Conservation (phyloP, 2,797 vertebrate genomes). For the Propithecus perrieri region DNA sequence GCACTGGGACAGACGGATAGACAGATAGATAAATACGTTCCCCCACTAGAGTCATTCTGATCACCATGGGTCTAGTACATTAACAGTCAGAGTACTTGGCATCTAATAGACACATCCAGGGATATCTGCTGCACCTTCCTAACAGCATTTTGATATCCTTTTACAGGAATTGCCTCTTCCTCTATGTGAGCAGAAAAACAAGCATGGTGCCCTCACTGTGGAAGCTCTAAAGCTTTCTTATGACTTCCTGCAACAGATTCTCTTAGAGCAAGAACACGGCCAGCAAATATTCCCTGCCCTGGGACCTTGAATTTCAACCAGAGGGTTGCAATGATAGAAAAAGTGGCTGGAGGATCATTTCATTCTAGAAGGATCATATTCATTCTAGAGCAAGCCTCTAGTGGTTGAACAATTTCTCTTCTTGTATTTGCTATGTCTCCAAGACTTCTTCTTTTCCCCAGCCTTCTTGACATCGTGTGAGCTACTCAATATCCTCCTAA, state of each 20-base stretch:
- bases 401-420: no score
- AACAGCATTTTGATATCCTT: neutral
- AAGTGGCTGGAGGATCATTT: neutral
- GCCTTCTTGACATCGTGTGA: neutral
- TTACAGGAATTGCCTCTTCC: neutral
- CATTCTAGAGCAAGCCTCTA: neutral
- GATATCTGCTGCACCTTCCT: neutral
- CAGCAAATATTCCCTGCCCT: neutral
- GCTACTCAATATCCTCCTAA: neutral
- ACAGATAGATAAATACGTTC: neutral
- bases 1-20: neutral
- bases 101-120: neutral
- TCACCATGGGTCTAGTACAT: neutral
- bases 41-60: no score
- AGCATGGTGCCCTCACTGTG: neutral
- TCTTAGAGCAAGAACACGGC: neutral
- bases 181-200: neutral
- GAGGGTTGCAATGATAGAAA: neutral
- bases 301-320: neutral
- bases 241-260: neutral
- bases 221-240: neutral
- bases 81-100: neutral
- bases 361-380: no score
- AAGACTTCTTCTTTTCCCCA: neutral
- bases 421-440: no score